Evolutionary conservation across 2,888 invertebrate genomes (phyloP), one percentile per base, ranked within the genome.

Genomic region (Drosophila limbata): DNA sequence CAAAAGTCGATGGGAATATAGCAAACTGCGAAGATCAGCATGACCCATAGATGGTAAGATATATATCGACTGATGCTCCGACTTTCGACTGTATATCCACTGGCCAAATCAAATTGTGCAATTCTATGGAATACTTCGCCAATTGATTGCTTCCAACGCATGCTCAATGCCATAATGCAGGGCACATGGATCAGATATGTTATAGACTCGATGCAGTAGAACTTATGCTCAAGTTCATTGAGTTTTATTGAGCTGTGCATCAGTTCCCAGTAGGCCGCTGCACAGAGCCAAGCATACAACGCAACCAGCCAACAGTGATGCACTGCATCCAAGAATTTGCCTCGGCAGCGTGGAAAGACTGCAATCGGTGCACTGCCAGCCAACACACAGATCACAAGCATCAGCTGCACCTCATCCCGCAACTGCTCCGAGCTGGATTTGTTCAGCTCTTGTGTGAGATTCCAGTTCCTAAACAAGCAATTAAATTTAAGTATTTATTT

Each of bases 171-270:
- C 67, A 83, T 57, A 0, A 83, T 74, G 21, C 64, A 65, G 0
- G 66, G 62, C 6, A 72, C 45, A 5, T 83, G 86, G 2, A 81
- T 47, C 3, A 85, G 42, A 53, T 83, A 81, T 0, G 68, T 69
- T 0, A 63, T 9, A 0, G 86, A 72, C 39, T 83, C 86, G 3
- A 73, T 50, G 5, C 57, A 40, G 19, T 76, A 77, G 5, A 83
- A 68, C 6, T 79, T 73, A 5, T 76, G 69, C 61, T 83, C 72
- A 3, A 83, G 42, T 5, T 67, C 63, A 10, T 60, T 56, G 6
- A 66, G 53, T 1, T 50, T 15, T 0, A 59, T 5, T 0, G 65
- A 40, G 8, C 56, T 6, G 0, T 50, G 17, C 2, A 53, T 11
- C 31, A 76, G 68, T 15, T 86, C 74, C 33, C 40, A 40, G 52